Percentiles rank a stretch among this genome's conserved stretches.
Conservation (phyloP, 2,888 invertebrate species). For the Brachynemurus nebulosus region DNA sequence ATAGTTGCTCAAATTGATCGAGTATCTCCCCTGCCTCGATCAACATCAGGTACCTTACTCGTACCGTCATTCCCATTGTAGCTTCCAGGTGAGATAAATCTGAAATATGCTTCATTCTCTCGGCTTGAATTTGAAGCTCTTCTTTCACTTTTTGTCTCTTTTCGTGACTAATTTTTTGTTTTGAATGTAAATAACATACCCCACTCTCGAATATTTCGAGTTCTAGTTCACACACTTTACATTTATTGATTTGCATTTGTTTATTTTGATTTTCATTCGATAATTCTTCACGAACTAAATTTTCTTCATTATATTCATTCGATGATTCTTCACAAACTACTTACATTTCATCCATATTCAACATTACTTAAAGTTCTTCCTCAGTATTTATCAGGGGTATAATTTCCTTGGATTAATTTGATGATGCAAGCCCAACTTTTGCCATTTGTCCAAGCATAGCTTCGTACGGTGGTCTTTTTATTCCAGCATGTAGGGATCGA, state of each 20-base stretch:
- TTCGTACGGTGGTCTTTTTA: constrained; percentile 18
- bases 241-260: no score
- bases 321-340: no score
- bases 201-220: not conserved
- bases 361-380: no score
- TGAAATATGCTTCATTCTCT: not conserved
- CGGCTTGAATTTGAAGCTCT: not conserved
- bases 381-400: not conserved
- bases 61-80: not conserved
- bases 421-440: no score
- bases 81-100: not conserved
- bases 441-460: constrained; percentile 17
- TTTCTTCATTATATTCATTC: no score
- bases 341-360: no score
- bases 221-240: no score
- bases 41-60: not conserved
- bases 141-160: not conserved
- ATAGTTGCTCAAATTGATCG: not conserved
- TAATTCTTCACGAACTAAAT: no score
- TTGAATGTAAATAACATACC: not conserved
- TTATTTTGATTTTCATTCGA: no score
- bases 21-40: not conserved
- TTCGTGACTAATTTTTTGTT: not conserved
- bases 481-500: no score
- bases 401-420: not conserved